These are phyloP conservation scores for Aphaenogaster floridana DNA, from an alignment of 1,140 invertebrate species.

Conservation along the genomic window DNA sequence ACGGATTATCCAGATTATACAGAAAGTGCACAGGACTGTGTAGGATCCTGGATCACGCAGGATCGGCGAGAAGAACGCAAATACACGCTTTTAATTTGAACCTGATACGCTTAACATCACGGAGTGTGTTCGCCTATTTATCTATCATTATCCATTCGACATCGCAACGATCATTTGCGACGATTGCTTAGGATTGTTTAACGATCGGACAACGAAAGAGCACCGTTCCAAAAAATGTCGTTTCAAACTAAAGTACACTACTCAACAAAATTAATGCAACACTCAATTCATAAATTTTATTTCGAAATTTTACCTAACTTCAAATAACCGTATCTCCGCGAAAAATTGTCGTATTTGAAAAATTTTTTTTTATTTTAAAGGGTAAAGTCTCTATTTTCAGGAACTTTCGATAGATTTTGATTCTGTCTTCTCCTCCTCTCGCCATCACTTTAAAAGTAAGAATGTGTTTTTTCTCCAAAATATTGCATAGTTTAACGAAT, in stretches of 20 bases:
- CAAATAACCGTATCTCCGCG: too few relatives aligned
- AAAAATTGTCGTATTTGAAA: too few relatives aligned
- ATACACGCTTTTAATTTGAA: conserved; percentile 4
- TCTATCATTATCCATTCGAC: background rate
- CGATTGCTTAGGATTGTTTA: conserved; percentile 66
- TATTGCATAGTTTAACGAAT: too few relatives aligned
- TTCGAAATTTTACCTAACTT: too few relatives aligned
- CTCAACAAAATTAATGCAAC: too few relatives aligned
- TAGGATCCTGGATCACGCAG: background rate
- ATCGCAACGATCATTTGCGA: conserved; percentile 12
- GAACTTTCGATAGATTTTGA: too few relatives aligned
- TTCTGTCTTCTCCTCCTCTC: too few relatives aligned
- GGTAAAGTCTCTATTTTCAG: too few relatives aligned
- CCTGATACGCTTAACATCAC: background rate
- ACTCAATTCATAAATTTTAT: too few relatives aligned
- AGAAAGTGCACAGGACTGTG: background rate
- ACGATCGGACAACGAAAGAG: background rate
- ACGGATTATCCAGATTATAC: background rate
- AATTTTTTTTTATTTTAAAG: too few relatives aligned
- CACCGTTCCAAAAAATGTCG: background rate
- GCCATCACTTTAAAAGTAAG: too few relatives aligned
- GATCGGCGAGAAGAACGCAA: background rate
- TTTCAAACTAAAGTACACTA: background rate
- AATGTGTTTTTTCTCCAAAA: too few relatives aligned
- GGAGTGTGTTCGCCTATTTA: conserved; percentile 19